Conservation (phyloP, 23 tunicate genomes). For the Halocynthia roretzi region DNA sequence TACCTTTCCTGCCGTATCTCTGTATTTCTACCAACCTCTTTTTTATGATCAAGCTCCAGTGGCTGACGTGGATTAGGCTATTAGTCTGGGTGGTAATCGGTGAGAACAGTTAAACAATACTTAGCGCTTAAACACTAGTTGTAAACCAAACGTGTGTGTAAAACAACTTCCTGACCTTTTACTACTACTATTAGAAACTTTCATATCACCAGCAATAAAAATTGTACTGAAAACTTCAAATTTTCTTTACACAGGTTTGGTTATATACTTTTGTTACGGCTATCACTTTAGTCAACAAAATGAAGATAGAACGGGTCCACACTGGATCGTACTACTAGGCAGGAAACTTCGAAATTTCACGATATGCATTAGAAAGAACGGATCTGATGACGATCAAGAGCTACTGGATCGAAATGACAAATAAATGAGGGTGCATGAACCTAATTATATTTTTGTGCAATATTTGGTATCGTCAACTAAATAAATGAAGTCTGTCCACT, state of each 20-base stretch:
- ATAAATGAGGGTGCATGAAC: neutral
- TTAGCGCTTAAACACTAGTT: neutral
- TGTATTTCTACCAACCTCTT: slow-evolving; percentile 52
- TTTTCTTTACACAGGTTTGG: slow-evolving; percentile 21
- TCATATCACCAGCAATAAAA: neutral
- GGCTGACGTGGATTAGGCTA: slow-evolving; percentile 67
- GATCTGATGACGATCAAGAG: neutral
- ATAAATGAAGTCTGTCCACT: too few relatives aligned
- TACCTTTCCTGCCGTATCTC: slow-evolving; percentile 49
- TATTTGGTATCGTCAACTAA: too few relatives aligned
- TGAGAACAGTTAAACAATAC: neutral
- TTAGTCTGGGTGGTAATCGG: slow-evolving; percentile 53
- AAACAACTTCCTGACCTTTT: too few relatives aligned
- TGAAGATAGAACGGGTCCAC: slow-evolving; percentile 14
- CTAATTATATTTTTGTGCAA: too few relatives aligned
- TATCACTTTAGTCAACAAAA: slow-evolving; percentile 47
- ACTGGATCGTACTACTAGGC: neutral
- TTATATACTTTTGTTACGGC: slow-evolving; percentile 48
- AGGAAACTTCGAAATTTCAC: neutral
- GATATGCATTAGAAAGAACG: neutral
- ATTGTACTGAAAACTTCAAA: neutral
- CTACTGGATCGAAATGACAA: neutral
- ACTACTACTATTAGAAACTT: too few relatives aligned
- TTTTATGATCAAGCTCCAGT: slow-evolving; percentile 49
- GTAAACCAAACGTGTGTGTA: too few relatives aligned